phyloP scores from a whole-genome alignment of 1,140 invertebrate genomes.

The Cotesia chilonis region DNA sequence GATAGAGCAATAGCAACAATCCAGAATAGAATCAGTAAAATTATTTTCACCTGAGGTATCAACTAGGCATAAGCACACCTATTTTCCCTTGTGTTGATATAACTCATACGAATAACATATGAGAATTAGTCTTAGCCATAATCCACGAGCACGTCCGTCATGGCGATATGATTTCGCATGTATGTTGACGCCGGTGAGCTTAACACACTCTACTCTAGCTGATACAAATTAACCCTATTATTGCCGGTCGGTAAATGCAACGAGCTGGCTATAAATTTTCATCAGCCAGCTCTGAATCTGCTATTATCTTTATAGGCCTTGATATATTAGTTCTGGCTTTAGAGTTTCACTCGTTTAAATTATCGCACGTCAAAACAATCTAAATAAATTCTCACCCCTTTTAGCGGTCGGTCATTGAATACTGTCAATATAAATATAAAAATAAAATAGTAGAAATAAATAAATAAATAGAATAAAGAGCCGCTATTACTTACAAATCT shows the following conservation, averaged over 20 bases:
- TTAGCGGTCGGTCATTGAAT: too few relatives aligned
- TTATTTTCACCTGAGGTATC: conserved; percentile 19
- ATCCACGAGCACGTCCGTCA: conserved; percentile 8
- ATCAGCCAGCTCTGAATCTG: conserved; percentile 20
- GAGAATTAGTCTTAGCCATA: conserved; percentile 29
- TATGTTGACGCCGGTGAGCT: neutral
- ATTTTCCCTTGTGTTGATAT: conserved; percentile 8
- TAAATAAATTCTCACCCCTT: neutral
- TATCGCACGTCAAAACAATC: too few relatives aligned
- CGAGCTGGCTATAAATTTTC: conserved; percentile 33
- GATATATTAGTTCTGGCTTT: conserved; percentile 35
- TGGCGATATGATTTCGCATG: neutral
- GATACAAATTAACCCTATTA: conserved; percentile 39
- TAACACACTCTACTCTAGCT: neutral
- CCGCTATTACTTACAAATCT: neutral
- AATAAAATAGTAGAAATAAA: neutral
- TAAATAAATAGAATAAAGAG: neutral
- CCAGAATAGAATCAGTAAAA: conserved; percentile 13
- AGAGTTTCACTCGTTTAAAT: neutral
- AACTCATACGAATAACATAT: neutral
- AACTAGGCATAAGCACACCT: conserved; percentile 11
- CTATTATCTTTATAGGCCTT: conserved; percentile 24
- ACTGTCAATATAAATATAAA: too few relatives aligned
- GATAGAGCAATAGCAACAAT: neutral
- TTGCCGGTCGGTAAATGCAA: conserved; percentile 20